A percentile compares a stretch with the other conserved stretches of the same genome.
phyloP scores from a whole-genome alignment of 64 coral and sea anemone species.

The Astreopora myriophthalma region DNA sequence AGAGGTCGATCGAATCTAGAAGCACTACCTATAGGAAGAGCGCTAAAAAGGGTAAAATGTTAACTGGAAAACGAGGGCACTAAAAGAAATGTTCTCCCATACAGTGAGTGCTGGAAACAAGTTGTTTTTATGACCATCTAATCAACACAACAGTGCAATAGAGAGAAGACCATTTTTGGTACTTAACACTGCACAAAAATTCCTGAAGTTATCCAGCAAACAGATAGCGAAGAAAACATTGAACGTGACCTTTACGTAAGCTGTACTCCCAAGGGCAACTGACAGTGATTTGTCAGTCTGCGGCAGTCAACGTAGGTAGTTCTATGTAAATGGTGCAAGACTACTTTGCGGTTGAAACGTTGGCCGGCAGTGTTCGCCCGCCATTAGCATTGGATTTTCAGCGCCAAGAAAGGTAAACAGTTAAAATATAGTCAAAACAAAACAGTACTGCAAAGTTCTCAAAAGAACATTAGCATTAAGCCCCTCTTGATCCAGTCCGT shows the following conservation, averaged over 20 bases:
- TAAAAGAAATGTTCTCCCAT: neutral
- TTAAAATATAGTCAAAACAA: constrained; percentile 42
- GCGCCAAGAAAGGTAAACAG: constrained; percentile 38
- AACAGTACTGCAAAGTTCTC: constrained; percentile 10
- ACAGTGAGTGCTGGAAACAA: neutral
- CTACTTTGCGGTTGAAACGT: constrained; percentile 1
- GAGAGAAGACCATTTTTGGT: neutral
- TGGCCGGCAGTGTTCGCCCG: constrained; percentile 27
- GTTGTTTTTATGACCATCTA: neutral
- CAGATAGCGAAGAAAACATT: neutral
- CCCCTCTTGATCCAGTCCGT: constrained; percentile 18
- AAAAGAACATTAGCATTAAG: constrained; percentile 55
- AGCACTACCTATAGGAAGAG: neutral
- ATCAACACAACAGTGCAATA: too few relatives aligned
- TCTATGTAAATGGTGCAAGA: neutral
- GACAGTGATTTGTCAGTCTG: neutral
- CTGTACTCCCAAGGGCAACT: neutral
- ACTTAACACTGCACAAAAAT: neutral
- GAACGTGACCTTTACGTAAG: constrained; percentile 1
- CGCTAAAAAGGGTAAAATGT: neutral
- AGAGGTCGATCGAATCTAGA: neutral
- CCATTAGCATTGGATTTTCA: constrained; percentile 38
- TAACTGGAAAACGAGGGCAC: neutral
- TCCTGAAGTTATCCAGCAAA: constrained; percentile 7
- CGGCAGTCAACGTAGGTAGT: neutral